phyloP scores from a whole-genome alignment of 2,797 vertebrate species.

The Anguilla marmorata region DNA sequence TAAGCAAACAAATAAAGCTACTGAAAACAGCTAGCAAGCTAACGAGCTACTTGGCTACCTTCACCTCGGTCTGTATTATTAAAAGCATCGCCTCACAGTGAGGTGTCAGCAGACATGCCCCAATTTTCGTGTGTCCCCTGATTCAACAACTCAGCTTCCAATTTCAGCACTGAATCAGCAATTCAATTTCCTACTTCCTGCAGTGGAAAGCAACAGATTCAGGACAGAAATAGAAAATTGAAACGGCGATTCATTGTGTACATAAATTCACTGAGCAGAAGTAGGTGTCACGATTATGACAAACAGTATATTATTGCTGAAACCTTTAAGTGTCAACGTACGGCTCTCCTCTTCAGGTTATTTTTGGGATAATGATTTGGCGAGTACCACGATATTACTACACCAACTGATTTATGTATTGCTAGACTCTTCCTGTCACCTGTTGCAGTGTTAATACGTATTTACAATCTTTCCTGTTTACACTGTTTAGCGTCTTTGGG shows the following conservation, averaged over 20 bases:
- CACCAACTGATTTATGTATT: background rate
- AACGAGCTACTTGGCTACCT: background rate
- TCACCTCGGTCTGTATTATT: background rate
- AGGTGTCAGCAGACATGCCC: background rate
- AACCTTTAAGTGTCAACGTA: background rate
- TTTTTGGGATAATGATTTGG: background rate
- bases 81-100: background rate
- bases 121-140: background rate
- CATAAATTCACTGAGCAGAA: background rate
- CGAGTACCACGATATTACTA: background rate
- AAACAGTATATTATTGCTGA: background rate
- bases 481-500: background rate
- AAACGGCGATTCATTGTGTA: background rate
- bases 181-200: constrained; percentile 6
- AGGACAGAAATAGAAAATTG: background rate
- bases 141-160: background rate
- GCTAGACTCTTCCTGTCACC: background rate
- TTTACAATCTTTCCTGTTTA: background rate
- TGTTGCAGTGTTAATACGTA: background rate
- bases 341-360: background rate
- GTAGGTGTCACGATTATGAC: background rate
- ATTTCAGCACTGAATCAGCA: background rate
- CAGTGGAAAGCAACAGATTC: background rate
- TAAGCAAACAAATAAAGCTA: background rate
- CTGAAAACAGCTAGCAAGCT: background rate